Evolutionary conservation across 1,140 invertebrate species (phyloP).

Genomic region (Drosophila pseudoobscura): DNA sequence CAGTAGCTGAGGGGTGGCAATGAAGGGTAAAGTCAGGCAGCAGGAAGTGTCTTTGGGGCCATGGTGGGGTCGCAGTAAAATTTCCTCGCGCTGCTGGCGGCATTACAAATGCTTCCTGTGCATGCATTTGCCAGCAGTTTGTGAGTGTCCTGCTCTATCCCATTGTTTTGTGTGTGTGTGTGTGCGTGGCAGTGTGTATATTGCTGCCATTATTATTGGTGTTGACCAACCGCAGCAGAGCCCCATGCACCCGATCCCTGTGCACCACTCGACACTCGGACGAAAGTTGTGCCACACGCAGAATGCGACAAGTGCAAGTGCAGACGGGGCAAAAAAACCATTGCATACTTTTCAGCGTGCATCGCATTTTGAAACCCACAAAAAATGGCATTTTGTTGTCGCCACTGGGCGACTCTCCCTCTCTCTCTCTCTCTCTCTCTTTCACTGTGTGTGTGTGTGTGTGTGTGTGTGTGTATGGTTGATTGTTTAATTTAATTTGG

Average conservation of each 20-base stretch:
- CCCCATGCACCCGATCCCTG: neutral
- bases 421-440: too few relatives aligned
- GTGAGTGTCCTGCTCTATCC: neutral
- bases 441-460: neutral
- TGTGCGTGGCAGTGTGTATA: slow-evolving; percentile 32
- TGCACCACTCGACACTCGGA: slow-evolving; percentile 36
- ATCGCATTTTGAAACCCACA: slow-evolving; percentile 69
- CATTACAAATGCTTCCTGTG: slow-evolving; percentile 79
- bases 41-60: neutral
- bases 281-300: slow-evolving; percentile 49
- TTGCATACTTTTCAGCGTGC: slow-evolving; percentile 74
- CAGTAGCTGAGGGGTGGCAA: slow-evolving; percentile 21
- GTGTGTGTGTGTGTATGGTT: slow-evolving; percentile 25
- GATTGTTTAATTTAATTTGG: slow-evolving; percentile 73
- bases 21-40: slow-evolving; percentile 11
- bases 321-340: slow-evolving; percentile 8
- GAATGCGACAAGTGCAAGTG: slow-evolving; percentile 12
- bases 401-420: too few relatives aligned
- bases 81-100: slow-evolving; percentile 40
- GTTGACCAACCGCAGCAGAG: slow-evolving; percentile 57
- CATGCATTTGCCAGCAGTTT: slow-evolving; percentile 48
- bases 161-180: neutral
- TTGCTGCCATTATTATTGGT: slow-evolving; percentile 59
- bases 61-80: slow-evolving; percentile 1
- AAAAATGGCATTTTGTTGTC: slow-evolving; percentile 62